A percentile compares a stretch with the other conserved stretches of the same genome.
These are phyloP conservation scores for Protobothrops mucrosquamatus DNA, from an alignment of 2,113 vertebrate species.

Conservation along the genomic window DNA sequence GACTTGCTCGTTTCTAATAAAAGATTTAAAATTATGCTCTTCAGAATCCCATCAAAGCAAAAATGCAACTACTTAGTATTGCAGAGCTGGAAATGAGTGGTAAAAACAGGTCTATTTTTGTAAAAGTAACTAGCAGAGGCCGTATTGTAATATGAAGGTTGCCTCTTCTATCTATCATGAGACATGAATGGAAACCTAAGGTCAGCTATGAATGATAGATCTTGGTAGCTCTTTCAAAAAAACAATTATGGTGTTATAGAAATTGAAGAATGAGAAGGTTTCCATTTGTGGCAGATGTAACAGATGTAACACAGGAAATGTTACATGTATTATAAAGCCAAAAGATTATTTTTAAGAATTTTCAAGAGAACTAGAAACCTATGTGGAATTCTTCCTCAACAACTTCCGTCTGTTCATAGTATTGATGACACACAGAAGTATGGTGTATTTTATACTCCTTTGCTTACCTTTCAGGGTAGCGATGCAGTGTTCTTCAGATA, in stretches of 20 bases:
- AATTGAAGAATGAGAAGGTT: neutral
- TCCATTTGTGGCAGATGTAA: neutral
- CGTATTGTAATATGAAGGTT: neutral
- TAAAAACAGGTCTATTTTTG: neutral
- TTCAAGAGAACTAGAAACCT: neutral
- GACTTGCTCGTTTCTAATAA: constrained; percentile 27
- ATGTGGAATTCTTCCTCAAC: neutral
- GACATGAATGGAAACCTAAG: neutral
- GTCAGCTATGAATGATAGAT: neutral
- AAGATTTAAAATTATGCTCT: constrained; percentile 26
- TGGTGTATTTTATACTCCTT: neutral
- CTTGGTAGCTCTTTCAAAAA: neutral
- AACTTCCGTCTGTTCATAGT: neutral
- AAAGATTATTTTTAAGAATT: neutral
- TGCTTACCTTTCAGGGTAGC: constrained; percentile 71
- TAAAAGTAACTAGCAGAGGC: neutral
- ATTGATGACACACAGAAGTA: neutral
- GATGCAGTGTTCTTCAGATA: constrained; percentile 67
- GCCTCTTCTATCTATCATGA: neutral
- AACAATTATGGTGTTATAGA: neutral
- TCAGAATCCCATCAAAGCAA: constrained; percentile 1
- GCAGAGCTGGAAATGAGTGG: constrained; percentile 3
- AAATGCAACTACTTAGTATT: neutral
- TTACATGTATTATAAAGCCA: neutral
- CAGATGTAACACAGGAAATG: neutral